A percentile compares a stretch with the other conserved stretches of the same genome.
These are phyloP conservation scores for Perca flavescens DNA, from an alignment of 2,113 vertebrate genomes.

Conservation along the genomic window DNA sequence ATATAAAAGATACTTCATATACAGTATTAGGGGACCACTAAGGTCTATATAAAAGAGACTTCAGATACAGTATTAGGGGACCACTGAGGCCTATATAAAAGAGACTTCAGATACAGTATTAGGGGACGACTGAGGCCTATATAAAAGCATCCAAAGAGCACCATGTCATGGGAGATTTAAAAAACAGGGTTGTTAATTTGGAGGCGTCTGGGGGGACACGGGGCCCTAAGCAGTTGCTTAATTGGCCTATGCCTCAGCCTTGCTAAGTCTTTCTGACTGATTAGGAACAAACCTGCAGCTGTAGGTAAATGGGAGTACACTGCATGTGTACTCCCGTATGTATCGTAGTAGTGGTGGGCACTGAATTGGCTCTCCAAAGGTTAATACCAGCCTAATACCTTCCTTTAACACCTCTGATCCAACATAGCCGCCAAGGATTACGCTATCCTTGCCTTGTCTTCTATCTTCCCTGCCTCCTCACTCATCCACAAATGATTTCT, in stretches of 20 bases:
- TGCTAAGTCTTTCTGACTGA: not conserved
- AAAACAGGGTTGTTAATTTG: not conserved
- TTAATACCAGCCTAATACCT: constrained; percentile 23
- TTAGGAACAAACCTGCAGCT: constrained; percentile 2
- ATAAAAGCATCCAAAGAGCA: too few relatives aligned
- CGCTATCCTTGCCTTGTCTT: not conserved
- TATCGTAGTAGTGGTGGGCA: not conserved
- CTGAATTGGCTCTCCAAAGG: constrained; percentile 7
- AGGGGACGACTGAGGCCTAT: too few relatives aligned
- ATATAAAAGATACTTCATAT: too few relatives aligned
- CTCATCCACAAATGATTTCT: constrained; percentile 18
- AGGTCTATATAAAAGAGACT: too few relatives aligned
- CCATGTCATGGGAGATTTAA: too few relatives aligned
- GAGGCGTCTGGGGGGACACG: not conserved
- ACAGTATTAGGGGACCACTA: too few relatives aligned
- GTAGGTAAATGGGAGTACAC: constrained; percentile 3
- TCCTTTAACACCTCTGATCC: constrained; percentile 45
- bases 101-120: too few relatives aligned
- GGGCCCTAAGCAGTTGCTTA: not conserved
- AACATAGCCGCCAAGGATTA: not conserved
- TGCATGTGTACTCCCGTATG: constrained; percentile 6
- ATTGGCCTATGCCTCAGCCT: not conserved
- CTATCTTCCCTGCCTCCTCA: constrained; percentile 1
- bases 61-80: too few relatives aligned
- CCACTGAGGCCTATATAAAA: too few relatives aligned